Conservation (phyloP, 23 tunicate genomes). For the Diplosoma virens region DNA sequence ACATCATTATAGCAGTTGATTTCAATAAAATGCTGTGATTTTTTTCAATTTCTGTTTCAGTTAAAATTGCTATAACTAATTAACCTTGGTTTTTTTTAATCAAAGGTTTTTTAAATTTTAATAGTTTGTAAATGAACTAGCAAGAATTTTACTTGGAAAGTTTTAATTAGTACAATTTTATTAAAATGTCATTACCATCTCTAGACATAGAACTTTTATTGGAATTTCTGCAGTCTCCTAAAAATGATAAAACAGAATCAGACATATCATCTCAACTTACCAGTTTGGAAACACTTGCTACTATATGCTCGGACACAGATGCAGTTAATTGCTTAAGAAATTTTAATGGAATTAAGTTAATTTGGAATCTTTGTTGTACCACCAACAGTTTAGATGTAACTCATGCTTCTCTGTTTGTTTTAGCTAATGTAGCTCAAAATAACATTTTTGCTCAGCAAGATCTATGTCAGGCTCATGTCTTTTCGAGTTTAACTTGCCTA, state of each 20-base stretch:
- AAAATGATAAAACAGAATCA: background rate
- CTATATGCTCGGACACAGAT: slow-evolving; percentile 11
- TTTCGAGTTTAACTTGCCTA: slow-evolving; percentile 2
- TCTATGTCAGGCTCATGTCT: slow-evolving; percentile 10
- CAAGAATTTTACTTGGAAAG: too few relatives aligned
- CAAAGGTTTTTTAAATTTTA: too few relatives aligned
- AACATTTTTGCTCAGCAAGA: slow-evolving; percentile 33
- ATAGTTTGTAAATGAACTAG: too few relatives aligned
- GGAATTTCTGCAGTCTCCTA: background rate
- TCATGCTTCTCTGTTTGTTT: slow-evolving; percentile 9
- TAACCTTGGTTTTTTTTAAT: too few relatives aligned
- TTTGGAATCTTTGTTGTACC: slow-evolving; percentile 24
- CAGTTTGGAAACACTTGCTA: slow-evolving; percentile 14
- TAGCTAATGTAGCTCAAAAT: slow-evolving; percentile 7
- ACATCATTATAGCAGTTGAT: too few relatives aligned
- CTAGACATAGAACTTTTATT: slow-evolving; percentile 11
- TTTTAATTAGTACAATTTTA: background rate
- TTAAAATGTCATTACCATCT: slow-evolving; percentile 1
- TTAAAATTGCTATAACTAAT: too few relatives aligned
- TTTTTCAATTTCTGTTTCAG: too few relatives aligned
- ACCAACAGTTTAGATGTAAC: background rate
- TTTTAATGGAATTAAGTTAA: background rate
- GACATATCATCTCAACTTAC: background rate
- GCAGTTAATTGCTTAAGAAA: background rate
- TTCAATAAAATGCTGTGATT: too few relatives aligned